Percentiles rank a stretch among this genome's conserved stretches.
phyloP scores from a whole-genome alignment of 2,797 vertebrate genomes.

The Manis javanica region DNA sequence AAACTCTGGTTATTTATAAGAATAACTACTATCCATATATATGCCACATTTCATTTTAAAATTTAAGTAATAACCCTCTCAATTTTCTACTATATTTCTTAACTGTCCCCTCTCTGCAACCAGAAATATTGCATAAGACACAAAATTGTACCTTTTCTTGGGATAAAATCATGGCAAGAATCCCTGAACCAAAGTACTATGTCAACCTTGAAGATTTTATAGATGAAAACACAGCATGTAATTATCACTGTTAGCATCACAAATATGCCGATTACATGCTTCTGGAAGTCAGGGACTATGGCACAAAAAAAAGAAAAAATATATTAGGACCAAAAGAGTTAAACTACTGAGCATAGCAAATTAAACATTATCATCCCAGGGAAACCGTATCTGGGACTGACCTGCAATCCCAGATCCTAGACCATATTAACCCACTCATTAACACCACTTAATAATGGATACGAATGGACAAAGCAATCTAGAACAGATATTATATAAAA shows the following conservation, averaged over 20 bases:
- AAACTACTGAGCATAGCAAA: background rate
- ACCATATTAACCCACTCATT: background rate
- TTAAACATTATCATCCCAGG: background rate
- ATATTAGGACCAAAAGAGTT: background rate
- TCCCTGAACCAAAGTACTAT: conserved; percentile 92
- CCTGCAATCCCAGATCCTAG: background rate
- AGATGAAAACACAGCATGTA: conserved; percentile 83
- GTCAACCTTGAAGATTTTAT: conserved; percentile 92
- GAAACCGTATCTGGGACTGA: background rate
- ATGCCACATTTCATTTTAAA: background rate
- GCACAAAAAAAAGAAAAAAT: background rate
- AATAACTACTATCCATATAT: background rate
- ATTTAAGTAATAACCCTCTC: conserved; percentile 7
- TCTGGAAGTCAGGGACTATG: conserved; percentile 87
- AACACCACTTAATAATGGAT: background rate
- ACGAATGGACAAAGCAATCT: background rate
- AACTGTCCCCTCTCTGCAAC: background rate
- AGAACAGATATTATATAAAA: background rate
- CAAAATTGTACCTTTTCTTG: conserved; percentile 88
- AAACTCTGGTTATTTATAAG: background rate
- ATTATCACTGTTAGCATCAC: conserved; percentile 83
- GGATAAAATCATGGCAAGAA: conserved; percentile 84
- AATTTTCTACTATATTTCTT: background rate
- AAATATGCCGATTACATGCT: conserved; percentile 84
- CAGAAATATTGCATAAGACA: background rate